Conservation (phyloP, 92 coral and sea anemone genomes). For the Phenganax stokvisi region DNA sequence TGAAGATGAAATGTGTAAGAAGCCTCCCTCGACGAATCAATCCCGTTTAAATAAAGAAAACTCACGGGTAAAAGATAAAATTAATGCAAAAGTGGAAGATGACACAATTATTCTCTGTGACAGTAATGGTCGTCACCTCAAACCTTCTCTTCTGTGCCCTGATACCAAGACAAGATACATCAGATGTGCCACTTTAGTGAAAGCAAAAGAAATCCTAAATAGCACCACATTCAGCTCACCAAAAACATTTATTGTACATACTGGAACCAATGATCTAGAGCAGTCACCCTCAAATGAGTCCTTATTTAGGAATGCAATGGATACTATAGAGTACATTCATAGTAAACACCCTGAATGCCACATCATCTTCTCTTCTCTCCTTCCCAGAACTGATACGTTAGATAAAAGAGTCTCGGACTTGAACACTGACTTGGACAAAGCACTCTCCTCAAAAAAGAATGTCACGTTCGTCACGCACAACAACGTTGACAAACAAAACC, state of each 20-base stretch:
- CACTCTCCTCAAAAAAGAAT: neutral
- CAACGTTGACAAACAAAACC: neutral
- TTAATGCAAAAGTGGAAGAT: neutral
- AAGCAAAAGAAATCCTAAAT: slow-evolving; percentile 2
- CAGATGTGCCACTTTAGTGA: slow-evolving; percentile 9
- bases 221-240: neutral
- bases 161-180: neutral
- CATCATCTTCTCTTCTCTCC: slow-evolving; percentile 35
- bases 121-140: slow-evolving; percentile 16
- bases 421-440: slow-evolving; percentile 15
- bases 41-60: neutral
- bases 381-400: slow-evolving; percentile 25
- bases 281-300: neutral
- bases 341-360: slow-evolving; percentile 20
- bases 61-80: neutral
- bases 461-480: slow-evolving; percentile 19
- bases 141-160: slow-evolving; percentile 17
- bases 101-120: slow-evolving; percentile 24
- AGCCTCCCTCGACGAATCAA: no score
- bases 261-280: slow-evolving; percentile 50
- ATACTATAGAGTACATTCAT: neutral
- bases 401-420: neutral
- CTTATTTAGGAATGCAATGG: slow-evolving; percentile 9
- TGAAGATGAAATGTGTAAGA: no score
- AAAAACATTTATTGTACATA: slow-evolving; percentile 23